Percentiles rank a stretch among this genome's conserved stretches.
Conservation (phyloP, 2,888 invertebrate genomes). For the Nemotelus pantherinus region DNA sequence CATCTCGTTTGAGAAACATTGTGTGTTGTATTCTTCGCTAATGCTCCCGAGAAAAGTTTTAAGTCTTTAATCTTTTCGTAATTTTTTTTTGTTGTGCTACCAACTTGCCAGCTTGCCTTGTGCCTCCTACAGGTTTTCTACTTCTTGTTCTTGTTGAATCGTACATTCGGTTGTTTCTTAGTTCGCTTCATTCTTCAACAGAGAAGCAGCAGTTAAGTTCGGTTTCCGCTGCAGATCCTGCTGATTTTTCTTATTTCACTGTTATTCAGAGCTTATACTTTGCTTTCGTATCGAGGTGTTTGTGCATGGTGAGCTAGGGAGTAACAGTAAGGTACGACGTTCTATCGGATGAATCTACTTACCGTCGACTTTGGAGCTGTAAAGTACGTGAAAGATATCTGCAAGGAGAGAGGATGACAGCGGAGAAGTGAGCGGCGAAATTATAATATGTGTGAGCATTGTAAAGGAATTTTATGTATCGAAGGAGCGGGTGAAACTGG, state of each 20-base stretch:
- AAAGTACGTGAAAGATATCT: conserved; percentile 17
- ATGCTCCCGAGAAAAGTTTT: conserved; percentile 47
- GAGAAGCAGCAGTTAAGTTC: conserved; percentile 10
- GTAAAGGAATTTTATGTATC: conserved; percentile 10
- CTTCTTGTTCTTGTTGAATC: not conserved
- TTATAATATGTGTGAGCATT: conserved; percentile 17
- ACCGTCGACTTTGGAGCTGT: not conserved
- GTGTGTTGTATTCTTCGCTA: conserved; percentile 43
- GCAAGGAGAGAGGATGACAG: not conserved
- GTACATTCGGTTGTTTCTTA: conserved; percentile 4
- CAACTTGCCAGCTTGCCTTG: not conserved
- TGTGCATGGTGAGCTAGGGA: too few relatives aligned
- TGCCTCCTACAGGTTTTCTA: not conserved
- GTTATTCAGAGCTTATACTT: too few relatives aligned
- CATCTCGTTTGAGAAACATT: conserved; percentile 21
- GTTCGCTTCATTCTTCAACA: not conserved
- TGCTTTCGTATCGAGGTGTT: too few relatives aligned
- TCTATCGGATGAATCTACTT: too few relatives aligned
- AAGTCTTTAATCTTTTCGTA: conserved; percentile 49
- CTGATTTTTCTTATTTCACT: not conserved
- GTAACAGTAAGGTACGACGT: too few relatives aligned
- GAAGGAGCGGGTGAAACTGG: not conserved
- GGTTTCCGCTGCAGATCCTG: not conserved
- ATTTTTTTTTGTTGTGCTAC: conserved; percentile 6
- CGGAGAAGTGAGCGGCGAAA: not conserved